Percentiles rank a stretch among this genome's conserved stretches.
These are phyloP conservation scores for Brachyptera putata DNA, from an alignment of 2,888 invertebrate genomes.

Conservation along the genomic window DNA sequence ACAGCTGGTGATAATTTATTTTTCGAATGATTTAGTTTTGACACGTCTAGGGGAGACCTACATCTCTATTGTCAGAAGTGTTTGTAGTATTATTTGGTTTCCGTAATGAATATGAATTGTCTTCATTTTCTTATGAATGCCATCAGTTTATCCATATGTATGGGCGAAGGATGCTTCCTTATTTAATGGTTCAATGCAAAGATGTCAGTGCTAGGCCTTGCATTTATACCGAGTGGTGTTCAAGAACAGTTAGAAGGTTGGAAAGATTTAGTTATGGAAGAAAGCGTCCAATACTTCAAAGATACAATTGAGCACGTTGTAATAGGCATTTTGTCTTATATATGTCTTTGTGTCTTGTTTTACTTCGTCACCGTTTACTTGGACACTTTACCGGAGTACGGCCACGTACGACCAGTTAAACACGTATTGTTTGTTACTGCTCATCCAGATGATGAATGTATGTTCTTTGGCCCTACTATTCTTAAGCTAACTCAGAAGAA, in stretches of 20 bases:
- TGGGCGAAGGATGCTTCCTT: too few relatives aligned
- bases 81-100: too few relatives aligned
- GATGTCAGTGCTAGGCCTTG: neutral
- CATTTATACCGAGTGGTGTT: neutral
- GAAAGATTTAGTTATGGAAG: conserved; percentile 29
- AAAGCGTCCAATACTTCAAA: conserved; percentile 44
- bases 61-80: too few relatives aligned
- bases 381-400: conserved; percentile 43
- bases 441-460: conserved; percentile 98
- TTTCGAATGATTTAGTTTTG: too few relatives aligned
- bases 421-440: conserved; percentile 80
- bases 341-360: conserved; percentile 51
- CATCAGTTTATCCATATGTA: too few relatives aligned
- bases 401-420: conserved; percentile 50
- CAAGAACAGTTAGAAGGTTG: conserved; percentile 22
- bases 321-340: conserved; percentile 49
- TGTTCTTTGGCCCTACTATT: conserved; percentile 96
- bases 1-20: too few relatives aligned
- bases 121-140: neutral
- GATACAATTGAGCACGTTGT: conserved; percentile 54
- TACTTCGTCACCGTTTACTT: conserved; percentile 44
- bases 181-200: neutral
- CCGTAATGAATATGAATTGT: too few relatives aligned
- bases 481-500: conserved; percentile 60
- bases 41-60: too few relatives aligned